These are phyloP conservation scores for Habroteleia sp. DNA, from an alignment of 2,888 invertebrate genomes.

Conservation along the genomic window DNA sequence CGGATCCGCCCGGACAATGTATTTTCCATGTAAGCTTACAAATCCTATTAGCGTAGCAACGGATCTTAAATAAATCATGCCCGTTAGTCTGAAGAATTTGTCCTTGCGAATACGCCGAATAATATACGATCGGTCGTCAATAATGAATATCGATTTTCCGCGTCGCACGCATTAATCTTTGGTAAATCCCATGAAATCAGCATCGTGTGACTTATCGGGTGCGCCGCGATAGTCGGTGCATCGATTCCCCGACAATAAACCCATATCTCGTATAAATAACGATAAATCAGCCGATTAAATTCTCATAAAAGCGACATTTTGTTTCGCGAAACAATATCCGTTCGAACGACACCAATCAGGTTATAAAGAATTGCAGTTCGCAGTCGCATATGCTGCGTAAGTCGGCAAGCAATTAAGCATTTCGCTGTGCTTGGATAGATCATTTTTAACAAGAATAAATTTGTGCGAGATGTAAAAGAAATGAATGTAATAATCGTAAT, in stretches of 20 bases:
- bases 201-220: slow-evolving; percentile 62
- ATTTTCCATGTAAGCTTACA: slow-evolving; percentile 48
- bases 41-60: slow-evolving; percentile 48
- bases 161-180: slow-evolving; percentile 59
- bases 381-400: too few species aligned
- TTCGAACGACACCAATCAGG: slow-evolving; percentile 11
- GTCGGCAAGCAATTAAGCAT: too few species aligned
- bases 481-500: too few species aligned
- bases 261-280: slow-evolving; percentile 60
- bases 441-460: too few species aligned
- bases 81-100: slow-evolving; percentile 57
- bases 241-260: slow-evolving; percentile 59
- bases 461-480: too few species aligned
- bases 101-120: slow-evolving; percentile 54
- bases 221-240: slow-evolving; percentile 53
- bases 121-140: slow-evolving; percentile 60
- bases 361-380: slow-evolving; percentile 13
- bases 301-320: slow-evolving; percentile 57
- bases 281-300: slow-evolving; percentile 64
- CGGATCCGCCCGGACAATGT: slow-evolving; percentile 52
- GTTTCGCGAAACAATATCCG: slow-evolving; percentile 47
- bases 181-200: slow-evolving; percentile 62
- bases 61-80: slow-evolving; percentile 57
- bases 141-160: slow-evolving; percentile 61
- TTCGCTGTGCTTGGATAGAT: too few species aligned